Conservation (phyloP, 2,797 vertebrate genomes). For the Eurystomus glaucurus region DNA sequence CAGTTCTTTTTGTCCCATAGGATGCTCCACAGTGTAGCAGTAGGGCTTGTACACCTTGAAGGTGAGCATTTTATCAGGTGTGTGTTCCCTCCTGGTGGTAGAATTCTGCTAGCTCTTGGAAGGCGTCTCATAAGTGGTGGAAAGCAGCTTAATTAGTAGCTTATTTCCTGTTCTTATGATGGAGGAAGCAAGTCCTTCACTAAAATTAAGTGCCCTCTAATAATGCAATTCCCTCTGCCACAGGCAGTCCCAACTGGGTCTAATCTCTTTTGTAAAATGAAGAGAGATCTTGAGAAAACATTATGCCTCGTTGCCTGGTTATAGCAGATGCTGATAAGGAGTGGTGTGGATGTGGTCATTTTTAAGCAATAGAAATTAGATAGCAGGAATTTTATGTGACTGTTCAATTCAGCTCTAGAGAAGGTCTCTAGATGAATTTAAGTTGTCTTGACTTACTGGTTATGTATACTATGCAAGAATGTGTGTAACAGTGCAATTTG, state of each 20-base stretch:
- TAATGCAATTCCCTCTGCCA: neutral
- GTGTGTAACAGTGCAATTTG: neutral
- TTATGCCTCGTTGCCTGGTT: neutral
- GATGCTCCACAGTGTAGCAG: neutral
- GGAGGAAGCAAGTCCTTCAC: neutral
- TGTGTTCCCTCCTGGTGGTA: neutral
- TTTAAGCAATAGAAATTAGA: neutral
- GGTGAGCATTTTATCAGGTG: neutral
- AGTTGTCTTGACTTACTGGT: neutral
- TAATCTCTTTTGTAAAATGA: fast-evolving
- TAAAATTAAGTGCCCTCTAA: neutral
- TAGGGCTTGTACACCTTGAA: neutral
- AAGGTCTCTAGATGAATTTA: neutral
- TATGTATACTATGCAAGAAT: neutral
- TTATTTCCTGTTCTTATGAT: neutral
- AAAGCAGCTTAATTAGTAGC: neutral
- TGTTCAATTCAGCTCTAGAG: neutral
- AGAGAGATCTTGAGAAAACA: neutral
- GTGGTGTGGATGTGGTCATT: neutral
- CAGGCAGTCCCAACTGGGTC: neutral
- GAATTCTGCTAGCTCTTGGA: neutral
- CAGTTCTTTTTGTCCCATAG: neutral
- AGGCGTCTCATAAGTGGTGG: neutral
- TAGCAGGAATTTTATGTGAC: neutral
- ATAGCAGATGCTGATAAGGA: neutral